phyloP scores from a whole-genome alignment of 1,140 invertebrate species.

The Drosophila bifasciata region DNA sequence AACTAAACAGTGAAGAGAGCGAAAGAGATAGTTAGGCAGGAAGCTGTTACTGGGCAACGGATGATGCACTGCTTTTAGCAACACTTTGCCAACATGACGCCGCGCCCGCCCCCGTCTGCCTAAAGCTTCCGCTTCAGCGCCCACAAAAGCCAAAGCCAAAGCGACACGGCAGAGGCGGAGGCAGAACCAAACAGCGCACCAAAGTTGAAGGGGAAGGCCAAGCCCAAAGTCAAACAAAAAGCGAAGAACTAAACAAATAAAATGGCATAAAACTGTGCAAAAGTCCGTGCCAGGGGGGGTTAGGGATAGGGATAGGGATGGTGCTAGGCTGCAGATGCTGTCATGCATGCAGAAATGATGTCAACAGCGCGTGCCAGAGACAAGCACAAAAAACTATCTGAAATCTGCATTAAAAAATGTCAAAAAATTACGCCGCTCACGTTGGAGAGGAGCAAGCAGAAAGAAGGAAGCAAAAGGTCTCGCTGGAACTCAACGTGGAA shows the following conservation, averaged over 20 bases:
- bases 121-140: slow-evolving; percentile 65
- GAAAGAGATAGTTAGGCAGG: not conserved
- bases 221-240: slow-evolving; percentile 30
- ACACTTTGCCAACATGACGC: not conserved
- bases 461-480: not conserved
- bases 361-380: slow-evolving; percentile 42
- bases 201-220: slow-evolving; percentile 41
- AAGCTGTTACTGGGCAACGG: slow-evolving; percentile 3
- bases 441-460: not conserved
- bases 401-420: slow-evolving; percentile 44
- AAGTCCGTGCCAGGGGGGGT: slow-evolving; percentile 2
- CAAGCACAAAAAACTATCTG: slow-evolving; percentile 28
- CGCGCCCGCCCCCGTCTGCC: not conserved
- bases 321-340: slow-evolving; percentile 28
- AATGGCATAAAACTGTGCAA: slow-evolving; percentile 40
- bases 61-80: not conserved
- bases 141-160: slow-evolving; percentile 40
- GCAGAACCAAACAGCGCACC: slow-evolving; percentile 2
- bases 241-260: slow-evolving; percentile 68
- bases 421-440: slow-evolving; percentile 20
- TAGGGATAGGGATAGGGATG: not conserved
- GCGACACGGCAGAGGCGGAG: not conserved
- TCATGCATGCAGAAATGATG: slow-evolving; percentile 64
- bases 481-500: not conserved
- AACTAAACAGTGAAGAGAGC: not conserved